phyloP scores from a whole-genome alignment of 2,113 vertebrate species.

The Reinhardtius hippoglossoides region DNA sequence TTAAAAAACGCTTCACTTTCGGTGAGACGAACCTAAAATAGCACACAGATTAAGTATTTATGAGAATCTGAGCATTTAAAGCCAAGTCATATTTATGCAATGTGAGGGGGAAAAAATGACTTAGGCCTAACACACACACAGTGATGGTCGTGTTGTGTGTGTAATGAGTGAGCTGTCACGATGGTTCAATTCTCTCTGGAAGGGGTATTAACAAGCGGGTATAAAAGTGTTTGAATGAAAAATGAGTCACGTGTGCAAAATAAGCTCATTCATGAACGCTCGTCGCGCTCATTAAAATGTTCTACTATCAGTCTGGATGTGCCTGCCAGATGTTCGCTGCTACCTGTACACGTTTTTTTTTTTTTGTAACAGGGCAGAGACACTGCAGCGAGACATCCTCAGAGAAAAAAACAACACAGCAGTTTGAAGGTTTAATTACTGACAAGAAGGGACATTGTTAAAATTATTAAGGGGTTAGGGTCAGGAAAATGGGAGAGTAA shows the following conservation, averaged over 20 bases:
- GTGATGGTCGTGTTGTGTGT: background rate
- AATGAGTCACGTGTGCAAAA: constrained; percentile 49
- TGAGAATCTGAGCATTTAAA: constrained; percentile 59
- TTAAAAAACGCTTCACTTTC: constrained; percentile 56
- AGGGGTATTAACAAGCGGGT: constrained; percentile 37
- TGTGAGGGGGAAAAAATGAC: background rate
- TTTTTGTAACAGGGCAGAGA: constrained; percentile 31
- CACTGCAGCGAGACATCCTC: background rate
- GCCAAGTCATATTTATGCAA: constrained; percentile 34
- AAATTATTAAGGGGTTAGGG: background rate
- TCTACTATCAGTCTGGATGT: constrained; percentile 35
- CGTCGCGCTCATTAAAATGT: constrained; percentile 62
- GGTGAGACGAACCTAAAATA: constrained; percentile 55
- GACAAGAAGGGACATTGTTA: background rate
- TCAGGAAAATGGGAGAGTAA: background rate
- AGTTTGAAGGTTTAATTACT: background rate
- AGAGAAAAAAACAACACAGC: background rate
- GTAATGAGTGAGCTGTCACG: constrained; percentile 32
- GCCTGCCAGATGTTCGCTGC: constrained; percentile 47
- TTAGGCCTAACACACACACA: constrained; percentile 5
- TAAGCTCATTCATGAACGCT: constrained; percentile 39
- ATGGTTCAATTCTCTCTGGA: constrained; percentile 11
- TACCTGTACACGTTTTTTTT: constrained; percentile 31
- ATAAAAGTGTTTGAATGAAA: constrained; percentile 31
- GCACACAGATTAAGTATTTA: constrained; percentile 46